These are phyloP conservation scores for Drosophila kanapiae DNA, from an alignment of 1,140 invertebrate species.

Conservation along the genomic window DNA sequence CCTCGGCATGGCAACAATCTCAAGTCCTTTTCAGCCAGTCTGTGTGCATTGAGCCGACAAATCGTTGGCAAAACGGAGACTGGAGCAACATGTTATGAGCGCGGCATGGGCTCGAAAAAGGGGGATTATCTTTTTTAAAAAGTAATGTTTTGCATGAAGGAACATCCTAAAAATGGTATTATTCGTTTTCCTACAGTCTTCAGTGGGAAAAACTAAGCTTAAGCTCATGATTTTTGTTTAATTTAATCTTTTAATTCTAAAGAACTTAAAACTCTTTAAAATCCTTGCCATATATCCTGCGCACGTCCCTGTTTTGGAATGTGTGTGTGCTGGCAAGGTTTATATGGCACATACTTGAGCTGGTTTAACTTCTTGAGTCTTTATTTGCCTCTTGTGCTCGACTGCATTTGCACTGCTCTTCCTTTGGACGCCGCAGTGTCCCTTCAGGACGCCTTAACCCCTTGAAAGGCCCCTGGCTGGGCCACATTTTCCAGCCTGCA, in stretches of 20 bases:
- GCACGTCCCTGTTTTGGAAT: slow-evolving; percentile 1
- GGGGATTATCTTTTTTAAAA: neutral
- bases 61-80: slow-evolving; percentile 42
- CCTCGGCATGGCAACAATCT: slow-evolving; percentile 47
- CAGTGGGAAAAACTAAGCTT: too few species aligned
- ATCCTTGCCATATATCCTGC: neutral
- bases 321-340: slow-evolving; percentile 34
- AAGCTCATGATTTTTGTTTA: neutral
- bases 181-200: neutral
- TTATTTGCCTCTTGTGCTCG: slow-evolving; percentile 43
- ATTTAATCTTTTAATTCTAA: neutral
- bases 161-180: neutral
- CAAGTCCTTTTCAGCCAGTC: slow-evolving; percentile 13
- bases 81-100: slow-evolving; percentile 8
- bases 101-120: neutral
- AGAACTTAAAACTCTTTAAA: too few species aligned
- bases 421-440: slow-evolving; percentile 6
- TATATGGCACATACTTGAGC: slow-evolving; percentile 53
- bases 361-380: slow-evolving; percentile 49
- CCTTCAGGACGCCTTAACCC: neutral
- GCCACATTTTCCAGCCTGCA: slow-evolving; percentile 31
- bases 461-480: slow-evolving; percentile 6
- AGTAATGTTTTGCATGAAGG: neutral
- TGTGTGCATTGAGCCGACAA: slow-evolving; percentile 58
- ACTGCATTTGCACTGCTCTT: slow-evolving; percentile 40